phyloP scores from a whole-genome alignment of 2,888 invertebrate species.

The Platynereis dumerilii region DNA sequence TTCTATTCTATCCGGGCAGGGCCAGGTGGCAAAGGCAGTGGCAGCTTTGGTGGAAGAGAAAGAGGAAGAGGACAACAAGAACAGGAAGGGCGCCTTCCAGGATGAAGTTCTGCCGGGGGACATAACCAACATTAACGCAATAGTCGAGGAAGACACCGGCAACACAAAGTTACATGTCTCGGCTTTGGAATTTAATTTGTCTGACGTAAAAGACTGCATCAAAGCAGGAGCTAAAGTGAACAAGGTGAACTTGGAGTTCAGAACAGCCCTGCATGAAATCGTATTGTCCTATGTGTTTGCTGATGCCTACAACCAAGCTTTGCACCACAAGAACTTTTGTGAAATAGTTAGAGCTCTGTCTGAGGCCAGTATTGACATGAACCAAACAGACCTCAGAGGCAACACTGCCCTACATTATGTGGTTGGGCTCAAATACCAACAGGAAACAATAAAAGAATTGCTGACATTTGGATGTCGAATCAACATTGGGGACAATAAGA shows the following conservation, averaged over 20 bases:
- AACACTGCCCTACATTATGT: constrained; percentile 7
- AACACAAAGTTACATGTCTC: neutral
- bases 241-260: neutral
- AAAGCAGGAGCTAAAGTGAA: neutral
- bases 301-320: neutral
- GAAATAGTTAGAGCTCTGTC: neutral
- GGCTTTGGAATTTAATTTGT: neutral
- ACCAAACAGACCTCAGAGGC: neutral
- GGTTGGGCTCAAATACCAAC: neutral
- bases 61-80: too few species aligned
- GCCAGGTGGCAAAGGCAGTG: too few species aligned
- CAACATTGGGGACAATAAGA: neutral
- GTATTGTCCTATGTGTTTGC: neutral
- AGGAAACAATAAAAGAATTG: neutral
- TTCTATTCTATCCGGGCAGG: too few species aligned
- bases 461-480: neutral
- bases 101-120: too few species aligned
- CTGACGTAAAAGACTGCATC: neutral
- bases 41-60: too few species aligned
- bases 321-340: neutral
- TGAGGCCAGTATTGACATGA: neutral
- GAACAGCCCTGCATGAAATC: neutral
- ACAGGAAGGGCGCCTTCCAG: too few species aligned
- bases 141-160: neutral
- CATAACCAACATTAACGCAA: neutral